A percentile compares a stretch with the other conserved stretches of the same genome.
Evolutionary conservation across 2,113 vertebrate genomes (phyloP).

Genomic region (Vicugna pacos): DNA sequence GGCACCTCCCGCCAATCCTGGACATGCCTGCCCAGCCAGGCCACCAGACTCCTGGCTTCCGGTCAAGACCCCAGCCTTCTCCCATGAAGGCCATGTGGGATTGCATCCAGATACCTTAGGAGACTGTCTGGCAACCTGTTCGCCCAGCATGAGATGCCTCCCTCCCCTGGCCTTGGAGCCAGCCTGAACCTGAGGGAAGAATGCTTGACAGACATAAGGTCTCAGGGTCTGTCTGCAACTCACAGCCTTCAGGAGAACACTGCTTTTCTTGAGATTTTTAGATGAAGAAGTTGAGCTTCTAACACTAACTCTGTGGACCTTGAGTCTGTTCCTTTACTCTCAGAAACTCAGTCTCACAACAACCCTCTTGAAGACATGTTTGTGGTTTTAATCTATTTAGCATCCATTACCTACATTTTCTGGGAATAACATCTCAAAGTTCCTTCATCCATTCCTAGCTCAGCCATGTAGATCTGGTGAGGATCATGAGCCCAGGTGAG

Average conservation of each 20-base stretch:
- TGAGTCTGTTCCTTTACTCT: neutral
- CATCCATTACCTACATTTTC: neutral
- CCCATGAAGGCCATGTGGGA: slow-evolving; percentile 58
- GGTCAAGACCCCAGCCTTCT: slow-evolving; percentile 68
- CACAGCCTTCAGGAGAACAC: neutral
- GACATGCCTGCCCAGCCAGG: neutral
- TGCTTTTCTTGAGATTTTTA: neutral
- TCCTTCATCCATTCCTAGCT: neutral
- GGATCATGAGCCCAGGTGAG: neutral
- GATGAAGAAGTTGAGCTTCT: neutral
- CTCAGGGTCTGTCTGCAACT: neutral
- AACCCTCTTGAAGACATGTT: neutral
- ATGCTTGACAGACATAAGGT: slow-evolving; percentile 54
- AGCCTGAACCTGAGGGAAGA: slow-evolving; percentile 51
- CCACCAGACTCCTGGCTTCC: slow-evolving; percentile 77
- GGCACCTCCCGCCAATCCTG: slow-evolving; percentile 62
- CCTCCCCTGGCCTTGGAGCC: slow-evolving; percentile 57
- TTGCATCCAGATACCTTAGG: slow-evolving; percentile 80
- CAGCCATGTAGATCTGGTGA: neutral
- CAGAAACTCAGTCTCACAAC: neutral
- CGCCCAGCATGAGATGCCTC: slow-evolving; percentile 69
- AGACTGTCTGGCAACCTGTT: slow-evolving; percentile 84
- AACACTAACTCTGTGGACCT: neutral
- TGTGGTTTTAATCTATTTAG: neutral
- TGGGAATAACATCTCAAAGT: neutral